Evolutionary conservation across 2,113 vertebrate species (phyloP), one percentile per base, ranked within the genome.

Genomic region (Rissa tridactyla): DNA sequence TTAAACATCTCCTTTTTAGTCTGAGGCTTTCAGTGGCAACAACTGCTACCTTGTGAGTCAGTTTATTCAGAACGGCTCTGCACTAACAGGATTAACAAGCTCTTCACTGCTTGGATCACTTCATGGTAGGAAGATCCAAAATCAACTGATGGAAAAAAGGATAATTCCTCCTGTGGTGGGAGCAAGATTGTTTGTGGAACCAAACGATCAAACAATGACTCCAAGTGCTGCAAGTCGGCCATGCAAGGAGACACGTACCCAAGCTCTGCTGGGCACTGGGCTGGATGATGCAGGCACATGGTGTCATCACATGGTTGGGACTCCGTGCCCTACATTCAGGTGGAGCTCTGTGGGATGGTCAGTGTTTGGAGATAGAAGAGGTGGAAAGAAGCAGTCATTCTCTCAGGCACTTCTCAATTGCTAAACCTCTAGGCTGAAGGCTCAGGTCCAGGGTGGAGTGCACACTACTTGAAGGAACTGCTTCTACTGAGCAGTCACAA

Each of bases 181-280:
- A 94, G 49, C 22, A 11, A 91, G 73, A n/a, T 54, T 96, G 77
- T 96, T 95, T 94, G 84, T 95, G 94, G 92, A 97, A 92, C 70
- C 62, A n/a, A 92, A 27, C 0, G 12, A 94, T 89, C 92, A 94
- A 84, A 88, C 76, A 86, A 46, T 54, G 65, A 75, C 73, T 76
- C 38, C 6, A 36, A 89, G 57, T 18, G 6, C 34, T 77, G 82
- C 22, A 15, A 69, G 20, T 5, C 17, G 10, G 42, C 61, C n/a
- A 36, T 52, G 71, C 9, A 3, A 44, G 47, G 86, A 82, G 69
- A 42, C 36, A 54, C 0, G 0, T 55, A 64, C 36, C 77, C 68
- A 36, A 20, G 10, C 4, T 4, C 80, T 26, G 36, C 1, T 82
- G 9, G 15, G 49, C 1, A 0, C 32, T 2, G 12, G 42, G 42